Evolutionary conservation across 37 sponge, comb jelly and placozoan species (phyloP), one percentile per base, ranked within the genome.

Genomic region (Dysidea cf. avara): DNA sequence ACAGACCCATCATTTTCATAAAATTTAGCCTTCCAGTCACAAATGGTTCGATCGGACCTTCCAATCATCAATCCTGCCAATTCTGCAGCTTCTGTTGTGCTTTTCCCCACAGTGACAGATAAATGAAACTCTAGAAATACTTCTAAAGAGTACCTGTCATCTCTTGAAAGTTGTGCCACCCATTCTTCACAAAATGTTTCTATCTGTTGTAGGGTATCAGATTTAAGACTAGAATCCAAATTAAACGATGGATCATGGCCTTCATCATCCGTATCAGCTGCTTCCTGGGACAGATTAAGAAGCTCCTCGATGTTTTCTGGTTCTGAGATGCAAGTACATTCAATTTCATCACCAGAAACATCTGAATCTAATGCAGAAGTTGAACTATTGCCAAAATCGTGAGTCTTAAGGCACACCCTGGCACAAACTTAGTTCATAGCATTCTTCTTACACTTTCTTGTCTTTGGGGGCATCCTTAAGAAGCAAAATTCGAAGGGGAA

Each of bases 221-320:
- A 68, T 26, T 52, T 69, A 22, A 83, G 26, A 25, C 65, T 76
- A 14, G 34, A 11, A 30, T 76, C 77, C 22, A 76, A 13, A 33
- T 77, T 68, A 49, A 77, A 76, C 1, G 72, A 53, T 14, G 85
- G 72, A 34, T 83, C 71, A 24, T 39, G 50, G 55, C 30, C 50
- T 66, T 73, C 75, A 77, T 83, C 76, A 33, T 84, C 85, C 21
- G 85, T 77, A 21, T 84, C 85, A 33, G 66, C 18, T 37, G 66
- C 85, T 49, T 84, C 74, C 7, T 63, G 49, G 24, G 79, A 72
- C 46, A 83, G 28, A 2, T 55, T 46, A n/a, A 69, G 18, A 35
- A 83, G 35, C 20, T 76, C 64, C n/a, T n/a, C n/a, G n/a, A n/a
- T n/a, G n/a, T n/a, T n/a, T n/a, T n/a, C n/a, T n/a, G n/a, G n/a